Conservation (phyloP, 2,888 invertebrate genomes). For the Agonopterix subpropinquella region DNA sequence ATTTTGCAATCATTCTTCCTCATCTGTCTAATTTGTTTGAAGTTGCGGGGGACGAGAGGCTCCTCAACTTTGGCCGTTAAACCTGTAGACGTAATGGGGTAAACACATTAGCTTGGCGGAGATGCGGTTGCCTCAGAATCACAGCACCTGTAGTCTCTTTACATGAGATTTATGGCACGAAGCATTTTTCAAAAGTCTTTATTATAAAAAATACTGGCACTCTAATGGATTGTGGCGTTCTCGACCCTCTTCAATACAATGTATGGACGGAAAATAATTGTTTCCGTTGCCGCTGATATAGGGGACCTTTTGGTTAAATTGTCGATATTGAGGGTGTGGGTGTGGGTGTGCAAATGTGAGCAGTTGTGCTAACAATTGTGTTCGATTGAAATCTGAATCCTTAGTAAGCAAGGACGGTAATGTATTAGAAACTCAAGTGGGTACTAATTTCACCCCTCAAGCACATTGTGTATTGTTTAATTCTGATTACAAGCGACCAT, state of each 20-base stretch:
- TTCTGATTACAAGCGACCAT: too few species aligned
- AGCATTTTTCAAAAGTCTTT: slow-evolving; percentile 7
- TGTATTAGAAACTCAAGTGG: too few species aligned
- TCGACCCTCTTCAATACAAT: slow-evolving; percentile 15
- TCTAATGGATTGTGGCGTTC: background rate
- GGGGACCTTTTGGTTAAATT: slow-evolving; percentile 1
- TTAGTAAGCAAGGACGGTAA: background rate
- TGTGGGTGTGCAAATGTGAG: slow-evolving; percentile 1
- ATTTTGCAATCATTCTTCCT: slow-evolving; percentile 18
- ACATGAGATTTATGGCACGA: slow-evolving; percentile 32
- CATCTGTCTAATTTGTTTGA: slow-evolving; percentile 19
- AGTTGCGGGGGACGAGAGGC: slow-evolving; percentile 20
- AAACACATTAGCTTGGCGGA: slow-evolving; percentile 58
- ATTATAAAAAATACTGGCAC: slow-evolving; percentile 4
- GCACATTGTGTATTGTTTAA: too few species aligned
- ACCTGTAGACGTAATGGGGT: slow-evolving; percentile 55
- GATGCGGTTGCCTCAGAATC: slow-evolving; percentile 47
- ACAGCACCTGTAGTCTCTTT: slow-evolving; percentile 53
- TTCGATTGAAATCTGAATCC: slow-evolving; percentile 9
- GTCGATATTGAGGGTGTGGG: background rate
- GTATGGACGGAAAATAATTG: slow-evolving; percentile 47
- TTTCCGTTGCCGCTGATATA: slow-evolving; percentile 29
- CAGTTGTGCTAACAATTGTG: slow-evolving; percentile 6
- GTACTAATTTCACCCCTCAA: too few species aligned
- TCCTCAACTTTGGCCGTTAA: slow-evolving; percentile 31